Evolutionary conservation across 2,797 vertebrate genomes (phyloP).

Genomic region (Syngnathus acus): DNA sequence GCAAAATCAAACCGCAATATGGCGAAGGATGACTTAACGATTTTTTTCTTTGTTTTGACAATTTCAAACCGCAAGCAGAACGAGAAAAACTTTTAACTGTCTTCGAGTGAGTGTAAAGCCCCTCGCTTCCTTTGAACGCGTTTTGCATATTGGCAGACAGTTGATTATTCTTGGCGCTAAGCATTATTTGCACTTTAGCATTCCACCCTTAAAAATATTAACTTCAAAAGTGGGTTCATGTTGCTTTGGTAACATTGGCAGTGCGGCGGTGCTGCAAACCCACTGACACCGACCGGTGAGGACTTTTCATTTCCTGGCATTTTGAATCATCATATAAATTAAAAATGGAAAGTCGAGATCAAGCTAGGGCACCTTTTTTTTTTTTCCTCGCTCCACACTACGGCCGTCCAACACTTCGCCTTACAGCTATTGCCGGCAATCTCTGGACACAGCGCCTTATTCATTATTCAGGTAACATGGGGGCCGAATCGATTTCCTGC

Average conservation of each 20-base stretch:
- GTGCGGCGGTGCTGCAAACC: not conserved
- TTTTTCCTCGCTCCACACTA: not conserved
- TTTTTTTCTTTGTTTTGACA: not conserved
- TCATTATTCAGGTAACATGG: slow-evolving; percentile 68
- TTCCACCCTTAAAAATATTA: not conserved
- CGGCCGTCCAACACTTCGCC: slow-evolving; percentile 4
- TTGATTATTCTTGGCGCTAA: not conserved
- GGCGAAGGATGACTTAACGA: not conserved
- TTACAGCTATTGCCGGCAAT: slow-evolving; percentile 29
- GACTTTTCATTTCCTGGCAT: not conserved
- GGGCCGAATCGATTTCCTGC: slow-evolving; percentile 60
- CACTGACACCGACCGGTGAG: not conserved
- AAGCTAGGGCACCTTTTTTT: not conserved
- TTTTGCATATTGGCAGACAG: not conserved
- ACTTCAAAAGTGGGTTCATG: slow-evolving; percentile 2
- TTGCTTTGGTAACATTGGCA: not conserved
- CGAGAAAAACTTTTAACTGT: not conserved
- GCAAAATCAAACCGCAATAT: not conserved
- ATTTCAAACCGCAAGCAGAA: not conserved
- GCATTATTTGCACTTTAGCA: not conserved
- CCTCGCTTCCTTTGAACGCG: not conserved
- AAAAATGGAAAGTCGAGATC: not conserved
- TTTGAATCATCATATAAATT: slow-evolving; percentile 3
- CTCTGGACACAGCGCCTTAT: slow-evolving; percentile 48
- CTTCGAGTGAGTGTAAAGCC: not conserved